A percentile compares a stretch with the other conserved stretches of the same genome.
These are phyloP conservation scores for Epinephelus lanceolatus DNA, from an alignment of 2,113 vertebrate species.

Conservation along the genomic window DNA sequence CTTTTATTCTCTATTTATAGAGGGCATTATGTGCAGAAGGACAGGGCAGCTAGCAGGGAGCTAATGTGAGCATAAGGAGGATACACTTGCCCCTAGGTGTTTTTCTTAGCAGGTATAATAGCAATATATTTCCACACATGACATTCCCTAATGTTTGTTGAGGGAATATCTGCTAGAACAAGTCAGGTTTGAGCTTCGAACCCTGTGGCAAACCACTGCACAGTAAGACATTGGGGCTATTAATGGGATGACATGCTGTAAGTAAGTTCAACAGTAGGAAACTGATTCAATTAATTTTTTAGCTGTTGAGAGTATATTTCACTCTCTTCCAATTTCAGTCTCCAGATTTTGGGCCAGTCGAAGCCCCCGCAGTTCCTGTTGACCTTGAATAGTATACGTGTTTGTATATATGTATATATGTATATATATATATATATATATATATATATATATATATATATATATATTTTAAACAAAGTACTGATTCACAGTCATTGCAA, in stretches of 20 bases:
- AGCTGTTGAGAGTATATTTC: constrained; percentile 32
- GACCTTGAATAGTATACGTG: constrained; percentile 46
- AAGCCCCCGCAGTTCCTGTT: constrained; percentile 33
- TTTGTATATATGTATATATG: not conserved
- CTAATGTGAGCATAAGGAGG: constrained; percentile 71
- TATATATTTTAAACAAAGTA: not conserved
- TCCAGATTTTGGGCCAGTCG: constrained; percentile 27
- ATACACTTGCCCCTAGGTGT: constrained; percentile 74
- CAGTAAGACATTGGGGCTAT: constrained; percentile 58
- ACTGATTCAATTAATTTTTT: constrained; percentile 47
- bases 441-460: not conserved
- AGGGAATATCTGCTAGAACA: constrained; percentile 60
- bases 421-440: not conserved
- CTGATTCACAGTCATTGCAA: constrained; percentile 51
- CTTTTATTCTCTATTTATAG: constrained; percentile 75
- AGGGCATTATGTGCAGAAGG: constrained; percentile 68
- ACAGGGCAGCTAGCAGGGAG: constrained; percentile 67
- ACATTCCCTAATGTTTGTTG: constrained; percentile 62
- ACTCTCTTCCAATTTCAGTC: constrained; percentile 6
- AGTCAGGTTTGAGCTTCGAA: constrained; percentile 54
- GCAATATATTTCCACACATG: constrained; percentile 70
- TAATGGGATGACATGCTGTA: constrained; percentile 64
- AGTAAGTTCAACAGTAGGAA: constrained; percentile 63
- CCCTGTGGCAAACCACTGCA: constrained; percentile 61
- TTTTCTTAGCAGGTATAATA: constrained; percentile 65